A percentile compares a stretch with the other conserved stretches of the same genome.
Evolutionary conservation across 2,113 vertebrate species (phyloP).

Genomic region (Pedionomus torquatus): DNA sequence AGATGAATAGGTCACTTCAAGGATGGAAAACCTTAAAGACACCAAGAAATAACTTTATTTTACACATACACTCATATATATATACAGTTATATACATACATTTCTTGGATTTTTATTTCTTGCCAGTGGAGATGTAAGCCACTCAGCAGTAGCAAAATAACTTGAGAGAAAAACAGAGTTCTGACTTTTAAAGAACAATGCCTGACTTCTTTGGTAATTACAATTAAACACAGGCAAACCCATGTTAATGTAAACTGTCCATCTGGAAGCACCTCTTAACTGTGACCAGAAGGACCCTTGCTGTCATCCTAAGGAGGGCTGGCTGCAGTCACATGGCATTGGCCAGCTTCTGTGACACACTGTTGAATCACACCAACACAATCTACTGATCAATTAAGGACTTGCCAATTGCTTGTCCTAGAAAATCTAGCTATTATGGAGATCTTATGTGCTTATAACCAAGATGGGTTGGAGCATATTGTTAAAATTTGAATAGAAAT

Average conservation of each 20-base stretch:
- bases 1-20: background rate
- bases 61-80: background rate
- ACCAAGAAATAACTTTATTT: constrained; percentile 25
- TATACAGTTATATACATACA: background rate
- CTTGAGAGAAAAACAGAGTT: background rate
- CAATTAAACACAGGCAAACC: background rate
- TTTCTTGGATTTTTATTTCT: constrained; percentile 22
- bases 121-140: background rate
- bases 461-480: rapidly evolving
- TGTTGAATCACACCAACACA: background rate
- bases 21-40: background rate
- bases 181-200: background rate
- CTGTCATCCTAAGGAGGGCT: background rate
- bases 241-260: background rate
- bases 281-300: background rate
- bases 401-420: background rate
- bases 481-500: background rate
- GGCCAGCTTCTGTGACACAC: background rate
- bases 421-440: background rate
- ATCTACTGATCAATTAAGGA: background rate
- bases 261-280: background rate
- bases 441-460: background rate
- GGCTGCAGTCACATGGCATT: rapidly evolving
- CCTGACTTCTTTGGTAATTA: background rate
- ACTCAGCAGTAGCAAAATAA: background rate